Evolutionary conservation across 2,888 invertebrate genomes (phyloP).

Genomic region (Mythimna ferrago): DNA sequence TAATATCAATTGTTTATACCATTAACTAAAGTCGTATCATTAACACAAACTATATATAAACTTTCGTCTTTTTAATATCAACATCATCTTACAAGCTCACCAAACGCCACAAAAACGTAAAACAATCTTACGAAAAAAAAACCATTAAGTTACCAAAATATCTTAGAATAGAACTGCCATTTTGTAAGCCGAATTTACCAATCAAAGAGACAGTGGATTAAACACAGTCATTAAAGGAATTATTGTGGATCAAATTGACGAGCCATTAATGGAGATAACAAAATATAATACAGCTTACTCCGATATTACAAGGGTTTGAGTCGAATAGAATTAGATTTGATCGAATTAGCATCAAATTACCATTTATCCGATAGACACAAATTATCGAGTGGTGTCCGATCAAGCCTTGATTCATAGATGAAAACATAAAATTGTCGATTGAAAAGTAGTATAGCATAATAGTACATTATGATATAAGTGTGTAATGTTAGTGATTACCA

Average conservation of each 20-base stretch:
- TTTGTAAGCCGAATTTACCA: not conserved
- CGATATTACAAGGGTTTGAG: not conserved
- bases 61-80: too few relatives aligned
- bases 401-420: not conserved
- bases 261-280: not conserved
- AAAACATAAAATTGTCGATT: not conserved
- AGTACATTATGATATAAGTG: too few relatives aligned
- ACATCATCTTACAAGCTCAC: not conserved
- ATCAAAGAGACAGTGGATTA: not conserved
- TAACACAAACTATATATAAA: too few relatives aligned
- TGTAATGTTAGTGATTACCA: too few relatives aligned
- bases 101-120: not conserved
- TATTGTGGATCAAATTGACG: not conserved
- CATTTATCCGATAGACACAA: not conserved
- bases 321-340: constrained; percentile 7
- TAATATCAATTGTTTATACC: too few relatives aligned
- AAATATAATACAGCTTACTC: not conserved
- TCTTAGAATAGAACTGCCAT: not conserved
- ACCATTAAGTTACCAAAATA: not conserved
- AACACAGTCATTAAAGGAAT: too few relatives aligned
- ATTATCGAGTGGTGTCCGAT: not conserved
- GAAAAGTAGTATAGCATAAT: not conserved
- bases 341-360: constrained; percentile 8
- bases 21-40: too few relatives aligned
- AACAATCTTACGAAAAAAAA: too few relatives aligned